phyloP scores from a whole-genome alignment of 2,113 vertebrate species.

The Natator depressus region DNA sequence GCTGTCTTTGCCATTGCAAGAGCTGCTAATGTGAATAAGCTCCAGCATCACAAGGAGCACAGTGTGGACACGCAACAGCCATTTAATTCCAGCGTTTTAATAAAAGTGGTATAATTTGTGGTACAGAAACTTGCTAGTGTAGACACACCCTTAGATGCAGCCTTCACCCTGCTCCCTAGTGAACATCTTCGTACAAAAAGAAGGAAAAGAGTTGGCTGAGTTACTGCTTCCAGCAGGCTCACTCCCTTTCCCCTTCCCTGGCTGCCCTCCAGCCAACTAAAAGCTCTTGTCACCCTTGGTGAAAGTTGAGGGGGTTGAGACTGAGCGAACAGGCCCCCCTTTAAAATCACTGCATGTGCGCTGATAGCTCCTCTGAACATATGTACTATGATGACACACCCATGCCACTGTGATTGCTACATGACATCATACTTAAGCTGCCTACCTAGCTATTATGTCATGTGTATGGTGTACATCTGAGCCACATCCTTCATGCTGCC shows the following conservation, averaged over 20 bases:
- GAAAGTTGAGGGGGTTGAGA: neutral
- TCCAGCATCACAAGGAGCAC: too few relatives aligned
- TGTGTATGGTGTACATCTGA: rapidly evolving
- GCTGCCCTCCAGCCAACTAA: neutral
- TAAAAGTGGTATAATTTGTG: too few relatives aligned
- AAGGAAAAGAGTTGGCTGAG: neutral
- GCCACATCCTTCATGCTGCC: neutral
- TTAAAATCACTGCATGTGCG: too few relatives aligned
- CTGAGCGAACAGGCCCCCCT: neutral
- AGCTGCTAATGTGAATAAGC: too few relatives aligned
- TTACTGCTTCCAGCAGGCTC: neutral
- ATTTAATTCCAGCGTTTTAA: too few relatives aligned
- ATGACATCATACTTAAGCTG: neutral
- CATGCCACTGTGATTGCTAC: neutral
- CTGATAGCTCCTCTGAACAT: too few relatives aligned
- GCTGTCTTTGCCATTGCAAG: too few relatives aligned
- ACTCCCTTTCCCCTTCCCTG: neutral
- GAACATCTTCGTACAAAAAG: neutral
- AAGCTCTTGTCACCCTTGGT: neutral
- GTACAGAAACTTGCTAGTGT: too few relatives aligned
- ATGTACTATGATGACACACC: neutral
- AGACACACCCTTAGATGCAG: too few relatives aligned
- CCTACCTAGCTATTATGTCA: rapidly evolving
- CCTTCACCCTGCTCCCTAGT: too few relatives aligned
- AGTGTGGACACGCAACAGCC: too few relatives aligned